phyloP scores from a whole-genome alignment of 2,113 vertebrate species.

The Orthonyx spaldingii region DNA sequence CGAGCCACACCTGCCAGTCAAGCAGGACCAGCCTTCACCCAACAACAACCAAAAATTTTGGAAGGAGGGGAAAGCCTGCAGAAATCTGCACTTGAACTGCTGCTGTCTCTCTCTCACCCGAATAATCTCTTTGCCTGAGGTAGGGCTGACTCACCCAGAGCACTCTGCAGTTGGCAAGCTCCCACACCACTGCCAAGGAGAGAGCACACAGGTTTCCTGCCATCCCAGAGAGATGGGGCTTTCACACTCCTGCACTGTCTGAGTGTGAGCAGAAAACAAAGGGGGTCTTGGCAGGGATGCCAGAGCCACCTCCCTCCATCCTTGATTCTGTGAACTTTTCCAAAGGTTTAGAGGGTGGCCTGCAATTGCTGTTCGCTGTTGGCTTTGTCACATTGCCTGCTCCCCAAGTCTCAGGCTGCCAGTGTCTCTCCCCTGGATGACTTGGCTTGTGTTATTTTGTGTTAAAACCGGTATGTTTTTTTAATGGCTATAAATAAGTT shows the following conservation, averaged over 20 bases:
- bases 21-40: not conserved
- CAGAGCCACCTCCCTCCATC: not conserved
- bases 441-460: slow-evolving; percentile 24
- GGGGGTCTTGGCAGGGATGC: not conserved
- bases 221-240: not conserved
- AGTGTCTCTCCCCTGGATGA: slow-evolving; percentile 29
- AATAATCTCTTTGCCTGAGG: not conserved
- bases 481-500: slow-evolving; percentile 64
- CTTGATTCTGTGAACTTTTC: not conserved
- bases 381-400: not conserved
- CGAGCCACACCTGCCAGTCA: not conserved
- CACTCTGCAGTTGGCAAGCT: not conserved
- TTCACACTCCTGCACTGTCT: not conserved
- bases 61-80: not conserved
- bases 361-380: not conserved
- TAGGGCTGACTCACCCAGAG: not conserved
- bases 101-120: not conserved
- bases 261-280: not conserved
- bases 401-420: not conserved
- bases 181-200: not conserved
- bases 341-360: not conserved
- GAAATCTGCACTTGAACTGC: not conserved
- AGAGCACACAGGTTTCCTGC: not conserved
- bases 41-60: not conserved
- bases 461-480: slow-evolving; percentile 36